Percentiles rank a stretch among this genome's conserved stretches.
These are phyloP conservation scores for Trematocara stigmaticum DNA, from an alignment of 2,113 vertebrate species.

Conservation along the genomic window DNA sequence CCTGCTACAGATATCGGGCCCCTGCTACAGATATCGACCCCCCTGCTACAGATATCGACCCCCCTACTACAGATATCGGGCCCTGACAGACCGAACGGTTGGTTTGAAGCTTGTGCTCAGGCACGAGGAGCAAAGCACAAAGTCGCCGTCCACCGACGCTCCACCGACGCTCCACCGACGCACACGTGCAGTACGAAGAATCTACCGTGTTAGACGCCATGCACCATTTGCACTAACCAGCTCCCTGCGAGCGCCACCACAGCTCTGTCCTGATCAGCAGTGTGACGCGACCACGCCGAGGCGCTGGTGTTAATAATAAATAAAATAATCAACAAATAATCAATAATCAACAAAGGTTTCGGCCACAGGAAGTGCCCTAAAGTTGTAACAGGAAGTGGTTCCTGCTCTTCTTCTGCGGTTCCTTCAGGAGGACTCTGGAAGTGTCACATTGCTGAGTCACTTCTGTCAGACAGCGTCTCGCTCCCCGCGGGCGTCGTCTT, in stretches of 20 bases:
- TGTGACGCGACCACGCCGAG: not conserved
- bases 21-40: too few relatives aligned
- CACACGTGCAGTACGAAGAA: not conserved
- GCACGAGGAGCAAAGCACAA: constrained; percentile 37
- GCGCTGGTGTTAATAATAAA: not conserved
- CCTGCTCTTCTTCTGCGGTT: not conserved
- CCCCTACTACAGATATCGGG: not conserved
- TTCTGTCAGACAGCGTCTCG: not conserved
- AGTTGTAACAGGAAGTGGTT: not conserved
- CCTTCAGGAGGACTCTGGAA: not conserved
- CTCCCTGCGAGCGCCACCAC: not conserved
- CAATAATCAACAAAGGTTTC: not conserved
- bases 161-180: not conserved
- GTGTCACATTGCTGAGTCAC: constrained; percentile 3
- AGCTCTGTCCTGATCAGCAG: not conserved
- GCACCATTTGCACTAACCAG: constrained; percentile 21
- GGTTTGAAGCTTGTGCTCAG: not conserved
- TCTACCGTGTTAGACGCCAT: not conserved
- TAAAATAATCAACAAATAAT: not conserved
- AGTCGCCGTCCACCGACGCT: not conserved
- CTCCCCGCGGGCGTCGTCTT: not conserved
- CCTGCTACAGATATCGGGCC: too few relatives aligned
- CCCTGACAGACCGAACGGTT: not conserved
- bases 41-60: too few relatives aligned
- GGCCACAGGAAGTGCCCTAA: not conserved